Evolutionary conservation across 2,113 vertebrate genomes (phyloP).

Genomic region (Eira barbara): DNA sequence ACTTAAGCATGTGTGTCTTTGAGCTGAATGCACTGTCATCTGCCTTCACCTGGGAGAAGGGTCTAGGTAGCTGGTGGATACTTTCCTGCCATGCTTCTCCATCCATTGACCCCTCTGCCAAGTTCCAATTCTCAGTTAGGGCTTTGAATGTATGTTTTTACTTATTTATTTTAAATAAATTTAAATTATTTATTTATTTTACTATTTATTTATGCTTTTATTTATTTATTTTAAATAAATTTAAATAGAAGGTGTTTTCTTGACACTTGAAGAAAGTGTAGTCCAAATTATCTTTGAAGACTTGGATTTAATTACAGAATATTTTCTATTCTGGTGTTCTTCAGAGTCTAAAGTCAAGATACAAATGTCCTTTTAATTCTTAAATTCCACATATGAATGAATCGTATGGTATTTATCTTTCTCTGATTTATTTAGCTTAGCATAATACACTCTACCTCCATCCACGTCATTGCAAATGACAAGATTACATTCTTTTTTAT

Average conservation of each 20-base stretch:
- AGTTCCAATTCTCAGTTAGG: background rate
- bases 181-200: background rate
- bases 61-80: background rate
- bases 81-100: background rate
- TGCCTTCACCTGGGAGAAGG: background rate
- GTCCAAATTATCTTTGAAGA: background rate
- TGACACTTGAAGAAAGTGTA: background rate
- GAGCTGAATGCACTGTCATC: background rate
- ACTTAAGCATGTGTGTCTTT: background rate
- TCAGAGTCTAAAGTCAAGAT: background rate
- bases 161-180: background rate
- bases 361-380: background rate
- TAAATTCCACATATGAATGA: background rate
- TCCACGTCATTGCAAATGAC: background rate
- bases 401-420: background rate
- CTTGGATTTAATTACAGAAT: background rate
- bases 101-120: background rate
- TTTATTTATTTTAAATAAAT: background rate
- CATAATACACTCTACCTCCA: background rate
- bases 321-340: background rate
- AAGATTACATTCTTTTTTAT: background rate
- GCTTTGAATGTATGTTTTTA: background rate
- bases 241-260: background rate
- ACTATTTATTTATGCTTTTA: background rate
- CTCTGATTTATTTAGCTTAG: background rate